Evolutionary conservation across 2,797 vertebrate genomes (phyloP).

Genomic region (Anguilla anguilla): DNA sequence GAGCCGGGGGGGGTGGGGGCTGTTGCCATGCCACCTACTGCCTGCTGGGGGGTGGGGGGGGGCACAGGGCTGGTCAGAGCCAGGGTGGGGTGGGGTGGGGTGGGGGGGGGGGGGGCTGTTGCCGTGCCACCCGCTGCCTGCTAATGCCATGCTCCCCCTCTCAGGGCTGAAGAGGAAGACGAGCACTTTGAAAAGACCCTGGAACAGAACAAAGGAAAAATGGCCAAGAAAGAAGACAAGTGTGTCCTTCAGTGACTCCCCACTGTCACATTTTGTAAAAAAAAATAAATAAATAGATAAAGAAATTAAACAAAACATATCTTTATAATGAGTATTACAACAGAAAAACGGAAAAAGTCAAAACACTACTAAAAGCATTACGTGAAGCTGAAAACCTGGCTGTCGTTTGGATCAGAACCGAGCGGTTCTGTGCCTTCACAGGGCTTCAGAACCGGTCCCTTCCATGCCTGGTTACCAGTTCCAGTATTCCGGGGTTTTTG

Average conservation of each 20-base stretch:
- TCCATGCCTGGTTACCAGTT: conserved; percentile 57
- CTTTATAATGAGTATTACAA: conserved; percentile 48
- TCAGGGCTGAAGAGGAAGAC: conserved; percentile 96
- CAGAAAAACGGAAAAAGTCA: conserved; percentile 30
- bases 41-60: neutral
- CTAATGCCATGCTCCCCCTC: conserved; percentile 36
- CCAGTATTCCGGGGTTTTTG: conserved; percentile 38
- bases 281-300: neutral
- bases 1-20: too few relatives aligned
- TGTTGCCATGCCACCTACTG: too few relatives aligned
- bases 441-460: conserved; percentile 21
- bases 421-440: conserved; percentile 21
- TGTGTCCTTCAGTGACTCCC: conserved; percentile 87
- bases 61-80: neutral
- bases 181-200: conserved; percentile 98
- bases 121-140: conserved; percentile 35
- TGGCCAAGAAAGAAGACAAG: conserved; percentile 99
- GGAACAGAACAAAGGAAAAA: conserved; percentile 99
- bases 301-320: conserved; percentile 38
- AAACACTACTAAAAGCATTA: conserved; percentile 41
- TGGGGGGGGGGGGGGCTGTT: conserved; percentile 3
- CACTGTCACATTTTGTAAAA: neutral
- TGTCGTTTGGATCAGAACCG: conserved; percentile 37
- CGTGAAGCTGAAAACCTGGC: conserved; percentile 40
- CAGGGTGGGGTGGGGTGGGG: neutral